These are phyloP conservation scores for Trematocara marginatum DNA, from an alignment of 2,113 vertebrate species.

Conservation along the genomic window DNA sequence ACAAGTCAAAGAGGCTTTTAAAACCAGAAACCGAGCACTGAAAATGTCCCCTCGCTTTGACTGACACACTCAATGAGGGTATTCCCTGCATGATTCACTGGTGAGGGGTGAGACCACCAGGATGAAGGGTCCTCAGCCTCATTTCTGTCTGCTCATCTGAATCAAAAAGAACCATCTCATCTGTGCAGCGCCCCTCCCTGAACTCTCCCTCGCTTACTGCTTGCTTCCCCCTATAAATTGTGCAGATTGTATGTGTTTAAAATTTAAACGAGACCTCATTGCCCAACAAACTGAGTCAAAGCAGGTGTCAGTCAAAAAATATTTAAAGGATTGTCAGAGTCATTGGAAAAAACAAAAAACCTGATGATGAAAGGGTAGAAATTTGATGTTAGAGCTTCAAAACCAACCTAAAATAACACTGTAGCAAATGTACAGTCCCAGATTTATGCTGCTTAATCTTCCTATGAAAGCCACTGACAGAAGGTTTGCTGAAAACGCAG, in stretches of 20 bases:
- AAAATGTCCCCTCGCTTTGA: conserved; percentile 25
- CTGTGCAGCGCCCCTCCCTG: neutral
- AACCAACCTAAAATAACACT: neutral
- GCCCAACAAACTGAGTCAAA: neutral
- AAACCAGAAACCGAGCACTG: conserved; percentile 1
- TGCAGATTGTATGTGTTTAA: conserved; percentile 40
- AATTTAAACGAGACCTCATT: conserved; percentile 24
- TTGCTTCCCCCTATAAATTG: neutral
- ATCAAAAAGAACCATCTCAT: conserved; percentile 27
- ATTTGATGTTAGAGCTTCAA: neutral
- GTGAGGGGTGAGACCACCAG: neutral
- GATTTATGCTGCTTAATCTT: neutral
- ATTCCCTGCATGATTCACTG: conserved; percentile 8
- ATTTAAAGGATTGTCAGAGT: neutral
- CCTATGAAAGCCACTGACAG: neutral
- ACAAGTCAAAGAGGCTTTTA: conserved; percentile 18
- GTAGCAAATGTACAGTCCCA: neutral
- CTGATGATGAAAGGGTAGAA: neutral
- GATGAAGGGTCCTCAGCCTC: neutral
- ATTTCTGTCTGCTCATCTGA: conserved; percentile 33
- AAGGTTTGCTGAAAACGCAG: neutral
- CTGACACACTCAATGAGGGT: conserved; percentile 28
- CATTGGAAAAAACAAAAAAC: neutral
- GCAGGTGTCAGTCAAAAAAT: neutral
- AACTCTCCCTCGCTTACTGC: neutral